Percentiles rank a stretch among this genome's conserved stretches.
phyloP scores from a whole-genome alignment of 2,113 vertebrate genomes.

The Murina feae region DNA sequence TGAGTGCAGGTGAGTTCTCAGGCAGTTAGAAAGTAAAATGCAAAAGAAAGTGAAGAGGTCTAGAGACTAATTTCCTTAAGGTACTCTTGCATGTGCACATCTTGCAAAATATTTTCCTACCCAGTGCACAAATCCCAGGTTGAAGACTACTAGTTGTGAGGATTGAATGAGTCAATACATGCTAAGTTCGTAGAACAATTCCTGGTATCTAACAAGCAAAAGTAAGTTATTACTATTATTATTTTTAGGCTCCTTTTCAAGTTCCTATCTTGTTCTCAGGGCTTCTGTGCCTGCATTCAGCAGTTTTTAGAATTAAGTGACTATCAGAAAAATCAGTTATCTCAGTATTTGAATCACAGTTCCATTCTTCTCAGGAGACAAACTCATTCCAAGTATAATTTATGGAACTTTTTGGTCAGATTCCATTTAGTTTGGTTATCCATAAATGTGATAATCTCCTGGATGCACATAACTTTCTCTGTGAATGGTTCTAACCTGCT shows the following conservation, averaged over 20 bases:
- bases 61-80: neutral
- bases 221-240: neutral
- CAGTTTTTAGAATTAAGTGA: neutral
- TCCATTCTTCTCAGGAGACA: slow-evolving; percentile 25
- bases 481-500: neutral
- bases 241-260: neutral
- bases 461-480: neutral
- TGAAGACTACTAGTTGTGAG: neutral
- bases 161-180: neutral
- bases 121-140: neutral
- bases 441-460: neutral
- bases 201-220: neutral
- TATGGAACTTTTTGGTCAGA: neutral
- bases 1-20: neutral
- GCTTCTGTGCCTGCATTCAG: neutral
- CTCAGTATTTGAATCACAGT: neutral
- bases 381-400: neutral
- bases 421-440: neutral
- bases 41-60: neutral
- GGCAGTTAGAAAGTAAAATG: neutral
- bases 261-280: neutral
- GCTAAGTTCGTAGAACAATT: neutral
- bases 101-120: neutral
- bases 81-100: neutral
- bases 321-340: neutral